Percentiles rank a stretch among this genome's conserved stretches.
Conservation (phyloP, 2,888 invertebrate genomes). For the Amphimallon solstitiale region DNA sequence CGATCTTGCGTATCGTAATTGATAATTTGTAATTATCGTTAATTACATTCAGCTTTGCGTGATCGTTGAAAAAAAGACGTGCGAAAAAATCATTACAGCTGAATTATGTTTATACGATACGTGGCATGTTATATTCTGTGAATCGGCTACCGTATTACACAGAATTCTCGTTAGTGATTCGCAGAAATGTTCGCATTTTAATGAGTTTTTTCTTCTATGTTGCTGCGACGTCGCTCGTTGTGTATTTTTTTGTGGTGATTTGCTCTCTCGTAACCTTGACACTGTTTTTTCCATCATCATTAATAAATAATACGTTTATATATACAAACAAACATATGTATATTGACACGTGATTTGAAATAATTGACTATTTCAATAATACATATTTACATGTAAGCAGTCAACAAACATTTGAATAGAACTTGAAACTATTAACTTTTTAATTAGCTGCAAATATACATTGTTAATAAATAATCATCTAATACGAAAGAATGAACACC, state of each 20-base stretch:
- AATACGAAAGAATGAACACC: too few relatives aligned
- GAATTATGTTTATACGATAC: conserved; percentile 10
- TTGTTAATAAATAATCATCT: too few relatives aligned
- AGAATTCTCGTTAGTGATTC: conserved; percentile 25
- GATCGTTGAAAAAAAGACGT: not conserved
- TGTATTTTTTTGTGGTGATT: conserved; percentile 4
- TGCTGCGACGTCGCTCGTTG: conserved; percentile 2
- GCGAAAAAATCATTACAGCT: conserved; percentile 4
- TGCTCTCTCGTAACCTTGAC: conserved; percentile 20
- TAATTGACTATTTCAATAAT: conserved; percentile 7
- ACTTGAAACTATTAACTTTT: too few relatives aligned
- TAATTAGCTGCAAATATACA: too few relatives aligned
- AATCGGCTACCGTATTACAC: conserved; percentile 19
- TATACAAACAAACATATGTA: not conserved
- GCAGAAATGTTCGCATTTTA: conserved; percentile 29
- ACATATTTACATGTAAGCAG: too few relatives aligned
- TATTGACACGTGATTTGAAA: conserved; percentile 14
- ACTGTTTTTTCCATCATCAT: conserved; percentile 22
- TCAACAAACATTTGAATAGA: too few relatives aligned
- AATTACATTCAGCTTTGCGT: conserved; percentile 9
- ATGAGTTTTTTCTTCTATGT: conserved; percentile 18
- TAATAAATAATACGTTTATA: conserved; percentile 24
- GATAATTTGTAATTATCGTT: conserved; percentile 10
- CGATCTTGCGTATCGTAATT: too few relatives aligned
- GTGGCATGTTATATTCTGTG: conserved; percentile 7